A percentile compares a stretch with the other conserved stretches of the same genome.
These are phyloP conservation scores for Diachasmimorpha longicaudata DNA, from an alignment of 1,140 invertebrate species.

Conservation along the genomic window DNA sequence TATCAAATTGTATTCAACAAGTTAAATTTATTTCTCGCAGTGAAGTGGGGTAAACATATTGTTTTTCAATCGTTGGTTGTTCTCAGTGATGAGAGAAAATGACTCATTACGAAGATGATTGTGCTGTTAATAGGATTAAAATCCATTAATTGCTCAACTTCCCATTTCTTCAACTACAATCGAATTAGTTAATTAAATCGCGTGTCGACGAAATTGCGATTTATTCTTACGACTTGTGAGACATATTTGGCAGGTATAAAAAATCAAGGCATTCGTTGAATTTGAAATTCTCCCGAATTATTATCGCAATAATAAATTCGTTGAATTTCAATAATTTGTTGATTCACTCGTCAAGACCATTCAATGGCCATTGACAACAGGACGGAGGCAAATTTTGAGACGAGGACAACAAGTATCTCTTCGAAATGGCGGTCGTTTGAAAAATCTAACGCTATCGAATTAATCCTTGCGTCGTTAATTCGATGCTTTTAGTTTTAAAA, in stretches of 20 bases:
- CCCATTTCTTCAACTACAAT: not conserved
- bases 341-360: not conserved
- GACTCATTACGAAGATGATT: too few relatives aligned
- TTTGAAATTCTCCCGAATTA: not conserved
- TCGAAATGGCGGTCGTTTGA: not conserved
- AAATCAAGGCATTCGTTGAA: slow-evolving; percentile 18
- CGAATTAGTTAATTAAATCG: not conserved
- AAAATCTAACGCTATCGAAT: not conserved
- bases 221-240: slow-evolving; percentile 3
- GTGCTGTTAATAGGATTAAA: too few relatives aligned
- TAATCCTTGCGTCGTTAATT: not conserved
- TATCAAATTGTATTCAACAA: not conserved
- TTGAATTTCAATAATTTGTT: not conserved
- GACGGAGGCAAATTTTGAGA: slow-evolving; percentile 1
- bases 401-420: not conserved
- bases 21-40: not conserved
- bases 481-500: not conserved
- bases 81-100: too few relatives aligned
- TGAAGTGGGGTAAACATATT: not conserved
- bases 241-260: slow-evolving; percentile 26
- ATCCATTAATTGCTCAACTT: not conserved
- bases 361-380: not conserved
- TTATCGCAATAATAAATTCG: not conserved
- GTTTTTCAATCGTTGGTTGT: not conserved
- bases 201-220: not conserved